Evolutionary conservation across 2,113 vertebrate species (phyloP), one percentile per base, ranked within the genome.

Genomic region (Dendrocopos noguchii): DNA sequence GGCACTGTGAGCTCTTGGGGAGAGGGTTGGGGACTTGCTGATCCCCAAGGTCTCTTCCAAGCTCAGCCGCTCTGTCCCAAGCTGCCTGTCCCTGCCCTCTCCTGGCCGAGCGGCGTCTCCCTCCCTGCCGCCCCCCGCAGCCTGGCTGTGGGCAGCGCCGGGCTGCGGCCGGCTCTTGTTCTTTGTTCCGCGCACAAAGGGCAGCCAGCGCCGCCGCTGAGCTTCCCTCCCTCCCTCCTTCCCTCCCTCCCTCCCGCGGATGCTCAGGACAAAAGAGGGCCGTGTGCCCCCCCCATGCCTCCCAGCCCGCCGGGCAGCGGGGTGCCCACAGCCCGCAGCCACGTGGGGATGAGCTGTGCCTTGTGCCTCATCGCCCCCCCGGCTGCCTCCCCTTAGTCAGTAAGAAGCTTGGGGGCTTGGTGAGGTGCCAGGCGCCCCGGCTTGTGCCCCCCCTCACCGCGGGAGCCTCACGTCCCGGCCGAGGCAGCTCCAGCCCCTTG

Each of bases 101-200:
- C 57, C 44, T 50, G 2, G 5, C 31, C 1, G 1, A 61, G 46
- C 0, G 1, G 29, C 6, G 2, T n/a, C 68, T 93, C 64, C 59
- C 72, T 44, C 53, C 22, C 60, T 34, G 60, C 55, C 73, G 50
- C 72, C 71, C 76, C 55, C 39, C 34, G 1, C 7, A 7, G 34
- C 39, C 85, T 8, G 60, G 22, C 57, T 50, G 68, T 20, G 64
- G 22, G 17, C 44, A 68, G 65, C 3, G 5, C 10, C 14, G 56
- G 73, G 74, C 81, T 87, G 87, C 61, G 4, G 9, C 73, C 28
- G 53, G 77, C 65, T 73, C 56, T 90, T 82, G 86, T 93, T 90
- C 95, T 95, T 96, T 96, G 95, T 96, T 93, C 70, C 2, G 0
- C 0, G 28, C 83, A 93, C 91, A 96, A 95, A 95, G 88, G 31